Base-by-base conservation (phyloP, 2,888 invertebrate species). In the Heliconius aoede region DNA sequence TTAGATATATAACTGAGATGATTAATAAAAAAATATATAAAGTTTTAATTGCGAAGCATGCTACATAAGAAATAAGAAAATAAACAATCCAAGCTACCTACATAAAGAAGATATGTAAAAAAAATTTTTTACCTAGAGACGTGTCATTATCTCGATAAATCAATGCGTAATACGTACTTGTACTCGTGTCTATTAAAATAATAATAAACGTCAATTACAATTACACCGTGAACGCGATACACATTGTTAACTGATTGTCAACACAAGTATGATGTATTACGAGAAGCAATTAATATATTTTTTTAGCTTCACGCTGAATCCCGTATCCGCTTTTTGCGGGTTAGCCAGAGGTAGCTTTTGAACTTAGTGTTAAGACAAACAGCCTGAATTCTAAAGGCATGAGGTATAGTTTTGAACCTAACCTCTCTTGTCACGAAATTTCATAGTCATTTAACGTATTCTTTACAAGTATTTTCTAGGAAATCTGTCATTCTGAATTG, bases 131-230 rank as follows among this genome's bases (percentile, higher is more conserved):
- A 67, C 26, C 24, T 46, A 8, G 4, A 7, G 15, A 65, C 68
- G 9, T 15, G 32, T 58, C 13, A 58, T 72, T 60, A 36, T 32
- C 32, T 58, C 26, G 2, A 18, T 4, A 60, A 36, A 60, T 8
- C 21, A 72, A 72, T 26, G 30, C 30, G 32, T 55, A 51, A n/a
- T 15, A 69, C 24, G 21, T 55, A 55, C n/a, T n/a, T n/a, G 32
- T 32, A 32, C 9, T 32, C 11, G 32, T 11, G 11, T 36, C 11
- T 36, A 36, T 55, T 32, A 55, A 32, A 55, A 15, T 65, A 69
- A 69, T 32, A 55, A 69, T 32, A 32, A 69, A 40, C n/a, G 69
- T 24, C 69, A 32, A 55, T 55, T 55, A 55, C 55, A 55, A 55
- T 55, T 55, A 55, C 8, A 18, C 18, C 9, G 28, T 67, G 18